These are phyloP conservation scores for Portevinia maculata DNA, from an alignment of 2,888 invertebrate species.

Conservation along the genomic window DNA sequence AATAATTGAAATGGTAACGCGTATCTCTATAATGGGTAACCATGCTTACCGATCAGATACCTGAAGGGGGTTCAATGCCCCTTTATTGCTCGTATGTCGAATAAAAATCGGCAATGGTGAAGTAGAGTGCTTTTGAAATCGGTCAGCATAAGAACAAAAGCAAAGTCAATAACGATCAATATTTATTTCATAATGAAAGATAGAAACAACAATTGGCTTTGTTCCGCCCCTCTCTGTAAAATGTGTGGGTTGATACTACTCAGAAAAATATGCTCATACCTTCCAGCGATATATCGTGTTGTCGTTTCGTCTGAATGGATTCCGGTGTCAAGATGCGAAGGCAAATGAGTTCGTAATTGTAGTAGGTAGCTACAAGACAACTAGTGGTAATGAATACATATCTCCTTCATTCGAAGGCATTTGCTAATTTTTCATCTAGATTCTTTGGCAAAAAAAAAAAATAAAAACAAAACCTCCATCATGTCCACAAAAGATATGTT, in stretches of 20 bases:
- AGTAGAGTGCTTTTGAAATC: conserved; percentile 34
- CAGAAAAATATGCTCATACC: conserved; percentile 14
- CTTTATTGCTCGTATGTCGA: conserved; percentile 14
- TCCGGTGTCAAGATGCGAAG: conserved; percentile 33
- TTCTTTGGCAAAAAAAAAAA: conserved; percentile 24
- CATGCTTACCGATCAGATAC: conserved; percentile 27
- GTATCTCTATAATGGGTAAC: conserved; percentile 46
- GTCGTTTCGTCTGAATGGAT: conserved; percentile 46
- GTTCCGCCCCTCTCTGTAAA: conserved; percentile 21
- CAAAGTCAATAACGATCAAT: conserved; percentile 49
- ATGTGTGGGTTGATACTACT: conserved; percentile 38
- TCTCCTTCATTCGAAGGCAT: conserved; percentile 27
- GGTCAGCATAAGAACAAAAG: conserved; percentile 38
- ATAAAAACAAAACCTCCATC: background rate
- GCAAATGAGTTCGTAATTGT: conserved; percentile 50
- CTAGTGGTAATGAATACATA: conserved; percentile 57
- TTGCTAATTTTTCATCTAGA: conserved; percentile 57
- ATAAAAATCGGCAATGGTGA: conserved; percentile 15
- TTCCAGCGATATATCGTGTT: conserved; percentile 15
- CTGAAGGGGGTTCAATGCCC: conserved; percentile 69
- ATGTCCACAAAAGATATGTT: conserved; percentile 59
- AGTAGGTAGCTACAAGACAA: conserved; percentile 50
- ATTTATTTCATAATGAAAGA: conserved; percentile 34
- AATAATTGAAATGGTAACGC: conserved; percentile 61
- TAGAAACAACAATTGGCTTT: conserved; percentile 6